Evolutionary conservation across 37 sponge, comb jelly and placozoan species (phyloP).

Genomic region (Mnemiopsis leidyi): DNA sequence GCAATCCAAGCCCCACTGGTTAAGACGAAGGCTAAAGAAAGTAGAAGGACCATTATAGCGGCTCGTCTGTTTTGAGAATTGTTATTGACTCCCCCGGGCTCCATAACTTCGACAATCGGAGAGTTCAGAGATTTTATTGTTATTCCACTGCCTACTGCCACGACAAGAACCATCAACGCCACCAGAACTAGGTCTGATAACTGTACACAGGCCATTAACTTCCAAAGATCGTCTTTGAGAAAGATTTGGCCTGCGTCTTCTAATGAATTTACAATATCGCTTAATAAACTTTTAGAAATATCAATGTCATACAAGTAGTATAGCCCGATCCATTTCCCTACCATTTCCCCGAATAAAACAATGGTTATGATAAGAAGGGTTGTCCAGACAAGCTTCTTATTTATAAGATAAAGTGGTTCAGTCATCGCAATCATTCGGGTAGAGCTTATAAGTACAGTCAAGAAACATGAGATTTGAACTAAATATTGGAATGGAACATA

Average conservation of each 20-base stretch:
- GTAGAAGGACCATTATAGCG: not conserved
- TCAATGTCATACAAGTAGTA: too few species aligned
- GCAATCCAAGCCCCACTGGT: not conserved
- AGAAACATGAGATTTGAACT: not conserved
- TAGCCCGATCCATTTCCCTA: too few species aligned
- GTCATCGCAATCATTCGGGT: not conserved
- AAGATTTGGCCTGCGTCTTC: too few species aligned
- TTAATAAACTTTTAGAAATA: too few species aligned
- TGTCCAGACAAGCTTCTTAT: not conserved
- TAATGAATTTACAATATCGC: too few species aligned
- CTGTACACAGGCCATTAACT: too few species aligned
- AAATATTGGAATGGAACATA: not conserved
- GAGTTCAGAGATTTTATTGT: not conserved
- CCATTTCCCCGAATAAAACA: too few species aligned
- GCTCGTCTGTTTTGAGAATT: not conserved
- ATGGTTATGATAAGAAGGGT: not conserved
- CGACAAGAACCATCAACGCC: not conserved
- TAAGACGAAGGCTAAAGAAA: not conserved
- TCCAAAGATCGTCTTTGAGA: too few species aligned
- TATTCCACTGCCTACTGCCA: not conserved
- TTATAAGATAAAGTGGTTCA: not conserved
- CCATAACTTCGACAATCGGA: not conserved
- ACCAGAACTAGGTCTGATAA: not conserved
- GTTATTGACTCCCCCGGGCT: not conserved
- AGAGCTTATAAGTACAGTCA: not conserved